Evolutionary conservation across 2,797 vertebrate species (phyloP), one percentile per base, ranked within the genome.

Genomic region (Anabacerthia variegaticeps): DNA sequence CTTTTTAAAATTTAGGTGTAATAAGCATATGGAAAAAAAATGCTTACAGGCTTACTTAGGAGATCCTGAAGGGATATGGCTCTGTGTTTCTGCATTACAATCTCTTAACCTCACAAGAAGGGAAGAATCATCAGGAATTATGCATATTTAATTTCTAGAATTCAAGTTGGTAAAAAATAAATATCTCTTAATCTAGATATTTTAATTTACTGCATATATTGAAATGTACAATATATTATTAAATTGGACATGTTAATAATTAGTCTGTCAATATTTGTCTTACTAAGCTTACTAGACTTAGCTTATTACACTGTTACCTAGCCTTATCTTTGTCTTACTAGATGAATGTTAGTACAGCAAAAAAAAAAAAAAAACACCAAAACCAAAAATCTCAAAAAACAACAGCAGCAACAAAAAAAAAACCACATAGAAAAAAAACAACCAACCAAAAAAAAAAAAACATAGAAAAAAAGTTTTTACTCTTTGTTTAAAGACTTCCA

Each of bases 21-120:
- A 95, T 85, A 96, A 94, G 43, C 24, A 44, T 43, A 69, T 62
- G 43, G 54, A 93, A 85, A 97, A 97, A 97, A 58, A 58, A 2
- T 63, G 3, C 20, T 83, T 56, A 59, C 9, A 88, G 7, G 12
- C 4, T 77, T 68, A 28, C 10, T 67, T 51, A 28, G 22, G n/a
- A 85, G 27, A 46, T 63, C 18, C 15, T 85, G n/a, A 18, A 66
- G 21, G 28, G 6, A 44, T 12, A 39, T 8, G 12, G 6, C 6
- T 91, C 58, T 77, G 23, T 49, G 9, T 43, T 90, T 77, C 59
- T 85, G 54, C 46, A 68, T 61, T 59, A 62, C 92, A 61, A 77
- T 14, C 9, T 78, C 17, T 61, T 41, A 81, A 58, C 6, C 7
- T 74, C 39, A 66, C 9, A 37, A 41, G 52, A 81, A 43, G 2